Evolutionary conservation across 2,797 vertebrate species (phyloP).

Genomic region (Yasuhikotakia modesta): DNA sequence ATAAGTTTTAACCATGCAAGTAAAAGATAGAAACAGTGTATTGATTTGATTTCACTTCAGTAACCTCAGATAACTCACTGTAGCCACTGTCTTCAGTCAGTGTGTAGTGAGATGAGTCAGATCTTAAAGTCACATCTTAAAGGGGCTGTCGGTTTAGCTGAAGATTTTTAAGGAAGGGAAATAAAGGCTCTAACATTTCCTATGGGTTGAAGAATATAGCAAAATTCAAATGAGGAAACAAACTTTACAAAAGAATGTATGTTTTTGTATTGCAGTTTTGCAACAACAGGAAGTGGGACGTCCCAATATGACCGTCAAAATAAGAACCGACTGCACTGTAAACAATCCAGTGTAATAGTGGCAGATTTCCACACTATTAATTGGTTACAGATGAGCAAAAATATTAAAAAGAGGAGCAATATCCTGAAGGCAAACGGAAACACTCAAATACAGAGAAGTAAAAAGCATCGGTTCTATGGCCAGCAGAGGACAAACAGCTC

Average conservation of each 20-base stretch:
- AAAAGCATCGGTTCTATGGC: not conserved
- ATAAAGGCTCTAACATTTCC: not conserved
- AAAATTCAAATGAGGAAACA: too few relatives aligned
- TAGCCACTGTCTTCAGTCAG: too few relatives aligned
- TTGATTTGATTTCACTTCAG: too few relatives aligned
- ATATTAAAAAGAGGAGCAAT: slow-evolving; percentile 22
- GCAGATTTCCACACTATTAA: slow-evolving; percentile 11
- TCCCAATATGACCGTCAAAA: not conserved
- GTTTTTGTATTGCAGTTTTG: not conserved
- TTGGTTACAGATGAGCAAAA: slow-evolving; percentile 18
- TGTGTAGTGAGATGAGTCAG: too few relatives aligned
- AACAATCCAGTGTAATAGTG: slow-evolving; percentile 16
- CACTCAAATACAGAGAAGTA: not conserved
- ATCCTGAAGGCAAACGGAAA: slow-evolving; percentile 3
- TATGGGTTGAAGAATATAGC: too few relatives aligned
- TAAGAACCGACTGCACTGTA: slow-evolving; percentile 2
- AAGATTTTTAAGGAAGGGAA: not conserved
- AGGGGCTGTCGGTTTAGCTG: not conserved
- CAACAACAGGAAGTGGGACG: not conserved
- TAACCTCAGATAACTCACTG: too few relatives aligned
- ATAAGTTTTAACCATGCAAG: too few relatives aligned
- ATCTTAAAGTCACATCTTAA: too few relatives aligned
- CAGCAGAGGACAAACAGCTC: not conserved
- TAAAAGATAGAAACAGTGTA: too few relatives aligned
- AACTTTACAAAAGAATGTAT: not conserved